These are phyloP conservation scores for Panagrolaimus sp. DNA, from an alignment of 1,140 invertebrate species.

Conservation along the genomic window DNA sequence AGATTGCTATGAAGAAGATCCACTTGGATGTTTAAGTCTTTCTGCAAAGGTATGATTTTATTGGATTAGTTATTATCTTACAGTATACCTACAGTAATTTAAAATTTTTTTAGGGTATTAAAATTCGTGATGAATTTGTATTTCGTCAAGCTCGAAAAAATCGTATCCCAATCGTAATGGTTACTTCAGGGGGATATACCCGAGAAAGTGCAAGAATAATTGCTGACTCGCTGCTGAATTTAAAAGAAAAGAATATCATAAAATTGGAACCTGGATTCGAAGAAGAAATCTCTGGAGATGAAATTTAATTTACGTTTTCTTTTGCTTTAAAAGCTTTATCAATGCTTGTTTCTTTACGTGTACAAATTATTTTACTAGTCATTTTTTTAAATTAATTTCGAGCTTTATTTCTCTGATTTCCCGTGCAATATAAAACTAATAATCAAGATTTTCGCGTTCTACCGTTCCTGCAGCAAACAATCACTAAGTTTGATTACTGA, in stretches of 20 bases:
- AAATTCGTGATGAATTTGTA: slow-evolving; percentile 75
- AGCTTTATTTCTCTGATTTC: no score
- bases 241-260: slow-evolving; percentile 56
- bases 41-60: slow-evolving; percentile 64
- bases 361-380: no score
- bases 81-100: not conserved
- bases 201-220: slow-evolving; percentile 72
- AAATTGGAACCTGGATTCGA: no score
- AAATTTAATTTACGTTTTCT: no score
- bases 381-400: no score
- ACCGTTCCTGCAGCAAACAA: no score
- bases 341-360: no score
- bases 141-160: slow-evolving; percentile 69
- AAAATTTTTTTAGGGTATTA: slow-evolving; percentile 68
- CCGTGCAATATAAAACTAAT: no score
- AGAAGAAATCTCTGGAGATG: no score
- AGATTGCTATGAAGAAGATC: slow-evolving; percentile 74
- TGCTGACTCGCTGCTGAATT: slow-evolving; percentile 74
- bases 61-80: not conserved
- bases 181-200: slow-evolving; percentile 79
- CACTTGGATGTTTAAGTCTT: slow-evolving; percentile 68
- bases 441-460: no score
- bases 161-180: slow-evolving; percentile 75
- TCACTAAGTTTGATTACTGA: no score
- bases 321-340: no score